Conservation (phyloP, 2,888 invertebrate species). For the Tuberolachnus salignus region DNA sequence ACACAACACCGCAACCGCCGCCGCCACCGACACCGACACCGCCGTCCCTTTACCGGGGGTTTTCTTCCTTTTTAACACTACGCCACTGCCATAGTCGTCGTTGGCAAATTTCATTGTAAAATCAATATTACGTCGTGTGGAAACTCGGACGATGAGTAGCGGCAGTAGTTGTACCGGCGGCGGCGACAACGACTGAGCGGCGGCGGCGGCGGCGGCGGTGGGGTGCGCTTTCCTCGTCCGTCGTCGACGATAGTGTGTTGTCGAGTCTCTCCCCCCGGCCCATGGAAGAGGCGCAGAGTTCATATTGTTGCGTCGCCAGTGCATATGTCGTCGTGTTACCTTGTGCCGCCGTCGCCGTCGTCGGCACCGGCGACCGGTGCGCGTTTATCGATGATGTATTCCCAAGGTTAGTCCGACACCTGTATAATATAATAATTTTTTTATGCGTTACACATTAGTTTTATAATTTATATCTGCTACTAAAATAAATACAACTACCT, state of each 20-base stretch:
- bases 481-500: too few relatives aligned
- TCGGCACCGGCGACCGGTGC: constrained; percentile 49
- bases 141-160: constrained; percentile 54
- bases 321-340: constrained; percentile 56
- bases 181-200: not conserved
- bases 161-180: not conserved
- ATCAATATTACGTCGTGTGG: constrained; percentile 55
- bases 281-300: constrained; percentile 56
- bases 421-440: constrained; percentile 19
- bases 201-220: constrained; percentile 44
- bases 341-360: constrained; percentile 42
- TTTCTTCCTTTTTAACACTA: constrained; percentile 18
- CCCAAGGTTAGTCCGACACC: constrained; percentile 54
- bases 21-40: not conserved
- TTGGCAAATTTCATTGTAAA: constrained; percentile 52
- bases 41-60: not conserved
- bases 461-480: too few relatives aligned
- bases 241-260: not conserved
- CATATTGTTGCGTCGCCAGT: constrained; percentile 55
- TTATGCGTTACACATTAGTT: not conserved
- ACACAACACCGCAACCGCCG: not conserved
- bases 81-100: constrained; percentile 2
- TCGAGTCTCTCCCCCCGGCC: constrained; percentile 12
- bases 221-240: constrained; percentile 50
- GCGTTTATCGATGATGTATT: constrained; percentile 56